Conservation (phyloP, 2,113 vertebrate species). For the Pipra filicauda region DNA sequence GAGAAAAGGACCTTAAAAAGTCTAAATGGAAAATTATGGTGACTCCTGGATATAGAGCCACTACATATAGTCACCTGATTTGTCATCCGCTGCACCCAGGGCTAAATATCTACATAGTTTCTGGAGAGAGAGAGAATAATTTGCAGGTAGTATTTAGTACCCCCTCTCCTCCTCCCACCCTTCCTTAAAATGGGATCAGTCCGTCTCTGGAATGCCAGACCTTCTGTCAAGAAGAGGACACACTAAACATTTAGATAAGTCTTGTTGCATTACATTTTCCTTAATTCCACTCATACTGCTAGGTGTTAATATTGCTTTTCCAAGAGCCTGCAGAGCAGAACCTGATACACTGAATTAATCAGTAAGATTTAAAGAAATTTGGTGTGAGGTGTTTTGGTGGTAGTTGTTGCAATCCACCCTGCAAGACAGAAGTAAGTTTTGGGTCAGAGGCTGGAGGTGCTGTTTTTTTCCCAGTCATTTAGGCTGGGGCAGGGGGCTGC, state of each 20-base stretch:
- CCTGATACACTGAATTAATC: background rate
- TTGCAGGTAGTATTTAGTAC: background rate
- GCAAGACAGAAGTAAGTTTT: background rate
- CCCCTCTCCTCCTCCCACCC: background rate
- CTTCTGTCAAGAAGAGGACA: background rate
- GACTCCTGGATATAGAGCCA: background rate
- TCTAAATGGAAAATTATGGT: background rate
- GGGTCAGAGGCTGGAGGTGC: background rate
- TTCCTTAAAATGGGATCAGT: background rate
- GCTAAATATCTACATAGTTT: background rate
- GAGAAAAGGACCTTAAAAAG: background rate
- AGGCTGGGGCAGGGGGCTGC: background rate
- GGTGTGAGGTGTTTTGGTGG: background rate
- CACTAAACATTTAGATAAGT: background rate
- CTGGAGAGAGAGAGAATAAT: background rate
- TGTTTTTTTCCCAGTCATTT: background rate
- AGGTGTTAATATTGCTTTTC: background rate
- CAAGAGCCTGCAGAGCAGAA: background rate
- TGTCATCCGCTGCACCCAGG: background rate
- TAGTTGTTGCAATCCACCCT: background rate
- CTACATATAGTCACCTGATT: background rate
- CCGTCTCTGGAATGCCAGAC: background rate
- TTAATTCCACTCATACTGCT: background rate
- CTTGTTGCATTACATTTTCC: background rate
- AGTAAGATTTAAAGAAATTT: background rate